Percentiles rank a stretch among this genome's conserved stretches.
phyloP scores from a whole-genome alignment of 2,797 vertebrate species.

The Siniperca scherzeri region DNA sequence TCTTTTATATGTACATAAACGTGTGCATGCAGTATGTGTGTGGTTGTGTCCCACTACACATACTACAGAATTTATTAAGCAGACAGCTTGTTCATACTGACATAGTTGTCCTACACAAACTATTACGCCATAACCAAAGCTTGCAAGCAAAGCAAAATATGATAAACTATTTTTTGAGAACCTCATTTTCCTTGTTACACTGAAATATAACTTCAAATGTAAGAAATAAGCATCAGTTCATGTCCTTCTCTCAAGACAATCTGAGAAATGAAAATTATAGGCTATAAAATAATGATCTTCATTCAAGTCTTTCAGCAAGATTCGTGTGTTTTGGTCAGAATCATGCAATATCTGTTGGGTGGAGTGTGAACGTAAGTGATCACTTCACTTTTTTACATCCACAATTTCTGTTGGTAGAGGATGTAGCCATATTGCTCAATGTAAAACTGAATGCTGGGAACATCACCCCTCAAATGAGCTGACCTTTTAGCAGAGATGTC shows the following conservation, averaged over 20 bases:
- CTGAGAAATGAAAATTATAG: neutral
- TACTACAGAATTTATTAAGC: neutral
- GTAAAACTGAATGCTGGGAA: conserved; percentile 59
- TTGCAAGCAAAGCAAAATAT: conserved; percentile 30
- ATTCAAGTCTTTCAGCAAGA: conserved; percentile 8
- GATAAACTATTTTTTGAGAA: conserved; percentile 4
- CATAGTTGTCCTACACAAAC: neutral
- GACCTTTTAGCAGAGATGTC: conserved; percentile 43
- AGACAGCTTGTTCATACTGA: neutral
- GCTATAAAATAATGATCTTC: neutral
- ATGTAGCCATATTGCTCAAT: conserved; percentile 77
- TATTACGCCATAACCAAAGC: neutral
- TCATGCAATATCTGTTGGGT: conserved; percentile 43
- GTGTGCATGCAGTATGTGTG: neutral
- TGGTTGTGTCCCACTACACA: neutral
- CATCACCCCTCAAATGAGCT: conserved; percentile 20
- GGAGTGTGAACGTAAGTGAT: conserved; percentile 53
- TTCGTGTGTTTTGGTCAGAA: conserved; percentile 12
- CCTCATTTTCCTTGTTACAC: conserved; percentile 3
- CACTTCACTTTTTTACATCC: conserved; percentile 80
- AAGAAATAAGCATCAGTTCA: neutral
- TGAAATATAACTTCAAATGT: neutral
- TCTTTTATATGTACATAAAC: neutral
- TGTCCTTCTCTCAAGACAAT: neutral
- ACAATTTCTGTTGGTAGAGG: conserved; percentile 70